Base-by-base conservation (phyloP, 2,888 invertebrate genomes). In the Oscheius myriophilus region DNA sequence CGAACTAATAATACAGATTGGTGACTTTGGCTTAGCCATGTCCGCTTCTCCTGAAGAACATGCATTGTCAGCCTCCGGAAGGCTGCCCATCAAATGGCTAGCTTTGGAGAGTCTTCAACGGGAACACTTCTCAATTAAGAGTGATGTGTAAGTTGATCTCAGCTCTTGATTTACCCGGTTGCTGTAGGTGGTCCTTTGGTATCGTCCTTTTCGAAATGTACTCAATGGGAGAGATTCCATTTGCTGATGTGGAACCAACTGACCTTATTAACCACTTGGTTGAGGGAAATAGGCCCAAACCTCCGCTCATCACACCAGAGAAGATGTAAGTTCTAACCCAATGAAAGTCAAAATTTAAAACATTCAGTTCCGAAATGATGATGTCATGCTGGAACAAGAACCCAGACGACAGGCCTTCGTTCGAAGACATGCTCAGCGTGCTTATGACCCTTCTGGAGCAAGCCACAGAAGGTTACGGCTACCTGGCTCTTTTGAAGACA, bases 31-130 rank as follows among this genome's bases (percentile, higher is more conserved):
- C 9, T 67, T 84, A 39, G 82, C 82, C 21, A 77, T 84, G 42
- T 67, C 71, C 1, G 51, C 64, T 16, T 57, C 65, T 14, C 74
- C 69, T 46, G 51, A 23, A 18, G 52, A 45, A 11, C 66, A 73
- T 23, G 57, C 62, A 41, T 65, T 69, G 23, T 69, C 73, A 23
- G 62, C 69, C 14, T 61, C 72, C 39, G 74, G 73, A 4, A 64
- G 82, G 18, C 73, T 84, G 3, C 84, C 84, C 0, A 84, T 84
- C 65, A 84, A 84, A 62, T 84, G 84, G 84, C 71, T 84, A 9
- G 82, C 84, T 9, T 55, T 81, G 46, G 84, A 84, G 62, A 73
- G 77, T 46, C 71, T 84, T 9, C 76, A 79, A 54, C 69, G 74
- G 54, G 78, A 78, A 39, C 75, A 80, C 61, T 84, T 83, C 73